Evolutionary conservation across 2,888 invertebrate species (phyloP).

Genomic region (Scaptomyza polygonia): DNA sequence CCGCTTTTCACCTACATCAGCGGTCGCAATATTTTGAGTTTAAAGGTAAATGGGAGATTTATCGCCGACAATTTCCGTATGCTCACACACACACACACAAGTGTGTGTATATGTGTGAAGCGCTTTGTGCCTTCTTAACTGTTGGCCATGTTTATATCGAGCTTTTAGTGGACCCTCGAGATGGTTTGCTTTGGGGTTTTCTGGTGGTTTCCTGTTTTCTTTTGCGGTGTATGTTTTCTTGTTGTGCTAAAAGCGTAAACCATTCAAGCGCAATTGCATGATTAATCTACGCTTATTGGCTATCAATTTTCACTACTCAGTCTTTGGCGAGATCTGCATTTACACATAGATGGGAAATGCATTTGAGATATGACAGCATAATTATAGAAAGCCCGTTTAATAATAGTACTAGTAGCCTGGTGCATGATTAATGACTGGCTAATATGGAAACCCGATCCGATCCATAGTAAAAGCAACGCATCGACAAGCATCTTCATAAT

Average conservation of each 20-base stretch:
- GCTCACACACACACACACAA: slow-evolving; percentile 20
- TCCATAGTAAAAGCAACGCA: slow-evolving; percentile 16
- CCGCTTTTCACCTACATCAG: slow-evolving; percentile 24
- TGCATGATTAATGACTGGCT: slow-evolving; percentile 68
- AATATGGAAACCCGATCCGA: slow-evolving; percentile 71
- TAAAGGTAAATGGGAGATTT: slow-evolving; percentile 79
- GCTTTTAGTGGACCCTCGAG: slow-evolving; percentile 74
- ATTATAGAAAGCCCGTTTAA: slow-evolving; percentile 51
- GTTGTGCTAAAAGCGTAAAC: slow-evolving; percentile 51
- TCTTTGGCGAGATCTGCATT: slow-evolving; percentile 54
- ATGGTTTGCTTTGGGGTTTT: slow-evolving; percentile 23
- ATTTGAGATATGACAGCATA: slow-evolving; percentile 60
- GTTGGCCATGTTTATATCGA: slow-evolving; percentile 66
- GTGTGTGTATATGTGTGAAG: slow-evolving; percentile 25
- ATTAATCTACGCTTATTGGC: slow-evolving; percentile 69
- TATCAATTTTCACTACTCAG: slow-evolving; percentile 63
- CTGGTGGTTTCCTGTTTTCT: slow-evolving; percentile 11
- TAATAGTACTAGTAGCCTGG: slow-evolving; percentile 15
- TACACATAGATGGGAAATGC: slow-evolving; percentile 64
- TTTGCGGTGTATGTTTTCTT: slow-evolving; percentile 26
- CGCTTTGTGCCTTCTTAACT: slow-evolving; percentile 42
- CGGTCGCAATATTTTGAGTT: slow-evolving; percentile 74
- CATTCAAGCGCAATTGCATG: slow-evolving; percentile 65
- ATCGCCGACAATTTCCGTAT: slow-evolving; percentile 66
- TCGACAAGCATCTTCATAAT: slow-evolving; percentile 35